Conservation (phyloP, 2,888 invertebrate genomes). For the Scrobipalpa costella region DNA sequence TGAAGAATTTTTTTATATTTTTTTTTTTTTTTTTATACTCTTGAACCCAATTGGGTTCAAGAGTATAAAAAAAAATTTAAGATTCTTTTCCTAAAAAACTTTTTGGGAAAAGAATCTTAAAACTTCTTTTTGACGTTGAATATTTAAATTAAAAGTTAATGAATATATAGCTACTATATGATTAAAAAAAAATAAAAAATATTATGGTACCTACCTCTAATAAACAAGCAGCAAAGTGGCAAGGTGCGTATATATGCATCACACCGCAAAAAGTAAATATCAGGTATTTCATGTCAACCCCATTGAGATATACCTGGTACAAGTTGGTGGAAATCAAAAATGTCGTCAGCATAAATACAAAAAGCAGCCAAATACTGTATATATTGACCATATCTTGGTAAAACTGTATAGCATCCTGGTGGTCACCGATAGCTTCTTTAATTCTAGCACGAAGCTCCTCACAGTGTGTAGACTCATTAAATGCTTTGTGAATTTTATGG, state of each 20-base stretch:
- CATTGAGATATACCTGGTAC: conserved; percentile 54
- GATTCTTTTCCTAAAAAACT: neutral
- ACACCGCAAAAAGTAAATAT: conserved; percentile 53
- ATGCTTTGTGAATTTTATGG: conserved; percentile 50
- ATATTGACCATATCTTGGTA: conserved; percentile 52
- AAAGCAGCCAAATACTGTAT: conserved; percentile 61
- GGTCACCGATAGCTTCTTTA: conserved; percentile 52
- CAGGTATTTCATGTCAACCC: conserved; percentile 54
- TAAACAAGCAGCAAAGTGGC: conserved; percentile 56
- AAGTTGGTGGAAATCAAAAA: conserved; percentile 59
- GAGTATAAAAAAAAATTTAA: no score
- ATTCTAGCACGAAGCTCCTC: conserved; percentile 46
- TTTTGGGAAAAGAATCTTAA: no score
- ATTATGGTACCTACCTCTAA: conserved; percentile 47
- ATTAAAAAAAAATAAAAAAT: neutral
- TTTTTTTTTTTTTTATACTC: no score
- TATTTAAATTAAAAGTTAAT: neutral
- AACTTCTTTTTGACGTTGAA: no score
- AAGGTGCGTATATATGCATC: conserved; percentile 60
- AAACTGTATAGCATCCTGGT: conserved; percentile 56
- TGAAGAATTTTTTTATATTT: no score
- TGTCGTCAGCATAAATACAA: conserved; percentile 55
- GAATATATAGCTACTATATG: no score
- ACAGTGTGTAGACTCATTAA: conserved; percentile 42
- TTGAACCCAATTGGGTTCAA: no score